Evolutionary conservation across 1,140 invertebrate species (phyloP), one percentile per base, ranked within the genome.

Genomic region (Drosophila pachea): DNA sequence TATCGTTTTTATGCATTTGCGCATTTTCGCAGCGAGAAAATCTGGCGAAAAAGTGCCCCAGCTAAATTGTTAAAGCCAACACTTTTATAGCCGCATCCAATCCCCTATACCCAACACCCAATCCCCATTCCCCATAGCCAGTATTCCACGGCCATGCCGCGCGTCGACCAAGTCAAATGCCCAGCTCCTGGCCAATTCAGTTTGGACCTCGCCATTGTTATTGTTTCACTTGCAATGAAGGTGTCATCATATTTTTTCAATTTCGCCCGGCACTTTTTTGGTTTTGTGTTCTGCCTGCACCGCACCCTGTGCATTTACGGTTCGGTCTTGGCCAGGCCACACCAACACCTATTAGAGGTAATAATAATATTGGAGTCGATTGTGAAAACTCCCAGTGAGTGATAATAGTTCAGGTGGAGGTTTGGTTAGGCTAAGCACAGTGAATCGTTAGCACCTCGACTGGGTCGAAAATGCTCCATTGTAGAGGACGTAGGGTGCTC

Each of bases 181-280:
- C 22, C 52, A 12, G 52, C 40, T 50, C 16, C 45, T 52, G 62
- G 66, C 40, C 63, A 67, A 40, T 52, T 66, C 53, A 12, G 53
- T 42, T 42, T 50, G 43, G 38, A 47, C 45, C 11, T 16, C n/a
- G 47, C 59, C 54, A 69, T 68, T 62, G 61, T 70, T 76, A 70
- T 74, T 73, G 74, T 78, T 84, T 73, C 66, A 68, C 69, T 70
- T 53, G 79, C 79, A 76, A 76, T 78, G 64, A 84, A 84, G 79
- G 79, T 84, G 79, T 84, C 79, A 84, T 84, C 76, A 76, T 84
- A 84, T 78, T 83, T 84, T 83, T 84, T 73, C 76, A 84, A 84
- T 78, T 84, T 84, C 72, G 78, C 70, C 65, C 73, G 29, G 63
- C 66, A 75, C 75, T 83, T 75, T 68, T 59, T 36, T 48, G 6